Evolutionary conservation across 2,797 vertebrate genomes (phyloP), one percentile per base, ranked within the genome.

Genomic region (Podargus strigoides): DNA sequence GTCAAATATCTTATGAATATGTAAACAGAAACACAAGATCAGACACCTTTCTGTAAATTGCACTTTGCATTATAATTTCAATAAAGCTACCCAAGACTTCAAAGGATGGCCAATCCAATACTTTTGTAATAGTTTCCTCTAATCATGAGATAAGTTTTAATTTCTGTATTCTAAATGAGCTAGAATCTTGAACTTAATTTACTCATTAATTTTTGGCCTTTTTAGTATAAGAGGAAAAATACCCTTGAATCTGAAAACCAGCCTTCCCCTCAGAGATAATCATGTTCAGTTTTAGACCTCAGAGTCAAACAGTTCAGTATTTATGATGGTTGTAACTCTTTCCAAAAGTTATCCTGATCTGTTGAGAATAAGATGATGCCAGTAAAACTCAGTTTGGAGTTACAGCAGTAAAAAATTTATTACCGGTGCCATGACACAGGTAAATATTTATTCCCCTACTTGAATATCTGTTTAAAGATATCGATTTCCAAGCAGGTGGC

Each of bases 401-500:
- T 58, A 44, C 8, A 44, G 16, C 1, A 2, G 5, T 75, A 56
- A 79, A 72, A 8, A 63, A 32, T 17, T 44, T 53, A 41, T 37
- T 46, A 58, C 13, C 0, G 0, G 12, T 47, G 20, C 3, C 11
- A 37, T 72, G 26, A 24, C 5, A n/a, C 3, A 27, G 12, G 17
- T 14, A 77, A 89, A 27, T 56, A 42, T n/a, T 89, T 78, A 39
- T 82, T 72, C 14, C 3, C 7, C 21, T 23, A 7, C 42, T 70
- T 24, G 14, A 30, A 44, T 59, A 77, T 15, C 6, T 70, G 12
- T 36, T 60, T 76, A 30, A 72, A 67, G 10, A 46, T n/a, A 32
- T 3, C 1, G 6, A 3, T 30, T 73, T 60, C 41, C 10, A 32
- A 50, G 4, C 5, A 46, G 28, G 21, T 30, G 12, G 1, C 44